Base-by-base conservation (phyloP, 2,888 invertebrate genomes). In the Trissoscelio sp. region DNA sequence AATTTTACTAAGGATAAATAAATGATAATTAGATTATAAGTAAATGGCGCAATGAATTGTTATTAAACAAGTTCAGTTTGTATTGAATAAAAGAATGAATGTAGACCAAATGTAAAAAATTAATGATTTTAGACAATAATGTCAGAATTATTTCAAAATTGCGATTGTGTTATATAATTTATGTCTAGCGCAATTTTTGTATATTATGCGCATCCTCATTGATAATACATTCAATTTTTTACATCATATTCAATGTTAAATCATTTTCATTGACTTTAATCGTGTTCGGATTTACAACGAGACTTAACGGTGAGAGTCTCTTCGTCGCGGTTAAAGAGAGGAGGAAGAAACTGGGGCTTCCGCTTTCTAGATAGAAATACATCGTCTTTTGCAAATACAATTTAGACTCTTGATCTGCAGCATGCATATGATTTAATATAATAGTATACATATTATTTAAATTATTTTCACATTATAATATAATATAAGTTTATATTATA, bases 291-390 rank as follows among this genome's bases (percentile, higher is more conserved):
- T 0, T 66, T 18, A 7, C n/a, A 18, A 64, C 72, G 11, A 37
- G 64, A 66, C 31, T 66, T 12, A 51, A 48, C 44, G 42, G 74
- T 67, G 79, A 74, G 79, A 80, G 74, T 69, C 55, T 46, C n/a
- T 39, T 31, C 14, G 62, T 31, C 46, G 39, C 48, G 46, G 37
- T 58, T 44, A 39, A 79, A 55, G 62, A 62, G 62, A 62, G 55
- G 60, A 80, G 75, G 34, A 74, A 81, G 74, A 79, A 81, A 81
- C 81, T 77, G 70, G 72, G 58, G 60, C 80, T 83, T 82, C 72
- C 78, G 82, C 83, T 83, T 83, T 83, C 83, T 83, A 80, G 75
- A 55, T 73, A 46, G 14, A 46, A 64, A 14, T 37, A 7, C 57
- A 39, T 24, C 37, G 22, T 53, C 48, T 48, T 74, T 74, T 44